Evolutionary conservation across 2,797 vertebrate species (phyloP).

Genomic region (Anabacerthia variegaticeps): DNA sequence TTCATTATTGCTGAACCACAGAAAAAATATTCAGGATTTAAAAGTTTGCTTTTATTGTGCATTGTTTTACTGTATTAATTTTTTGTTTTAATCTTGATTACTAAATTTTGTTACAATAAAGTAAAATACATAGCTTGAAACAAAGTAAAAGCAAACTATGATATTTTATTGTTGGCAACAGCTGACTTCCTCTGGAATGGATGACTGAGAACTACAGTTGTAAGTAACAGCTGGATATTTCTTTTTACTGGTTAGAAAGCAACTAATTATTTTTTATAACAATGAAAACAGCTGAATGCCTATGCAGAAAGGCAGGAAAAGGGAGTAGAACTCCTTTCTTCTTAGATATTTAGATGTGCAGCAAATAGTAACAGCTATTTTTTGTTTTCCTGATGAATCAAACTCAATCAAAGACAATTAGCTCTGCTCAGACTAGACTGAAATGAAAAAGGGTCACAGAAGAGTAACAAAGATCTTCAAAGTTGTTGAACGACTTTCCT

Average conservation of each 20-base stretch:
- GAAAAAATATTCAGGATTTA: background rate
- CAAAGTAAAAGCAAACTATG: background rate
- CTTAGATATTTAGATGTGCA: constrained; percentile 17
- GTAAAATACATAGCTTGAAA: background rate
- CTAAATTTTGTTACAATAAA: background rate
- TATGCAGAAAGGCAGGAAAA: background rate
- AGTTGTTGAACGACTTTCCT: constrained; percentile 30
- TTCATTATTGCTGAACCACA: background rate
- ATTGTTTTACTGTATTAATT: background rate
- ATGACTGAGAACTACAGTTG: background rate
- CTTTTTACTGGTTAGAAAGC: constrained; percentile 16
- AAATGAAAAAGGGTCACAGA: constrained; percentile 16
- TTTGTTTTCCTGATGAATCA: constrained; percentile 3
- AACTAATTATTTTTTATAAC: background rate
- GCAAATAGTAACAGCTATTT: constrained; percentile 23
- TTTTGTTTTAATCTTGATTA: background rate
- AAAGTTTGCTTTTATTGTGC: background rate
- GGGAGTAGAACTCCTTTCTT: background rate
- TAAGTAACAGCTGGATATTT: constrained; percentile 3
- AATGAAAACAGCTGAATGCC: background rate
- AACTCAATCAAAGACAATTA: constrained; percentile 25
- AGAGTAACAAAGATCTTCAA: constrained; percentile 44
- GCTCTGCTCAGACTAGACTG: background rate
- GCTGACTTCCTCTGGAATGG: background rate
- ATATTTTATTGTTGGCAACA: background rate